A percentile compares a stretch with the other conserved stretches of the same genome.
Evolutionary conservation across 2,113 vertebrate species (phyloP).

Genomic region (Psophia crepitans): DNA sequence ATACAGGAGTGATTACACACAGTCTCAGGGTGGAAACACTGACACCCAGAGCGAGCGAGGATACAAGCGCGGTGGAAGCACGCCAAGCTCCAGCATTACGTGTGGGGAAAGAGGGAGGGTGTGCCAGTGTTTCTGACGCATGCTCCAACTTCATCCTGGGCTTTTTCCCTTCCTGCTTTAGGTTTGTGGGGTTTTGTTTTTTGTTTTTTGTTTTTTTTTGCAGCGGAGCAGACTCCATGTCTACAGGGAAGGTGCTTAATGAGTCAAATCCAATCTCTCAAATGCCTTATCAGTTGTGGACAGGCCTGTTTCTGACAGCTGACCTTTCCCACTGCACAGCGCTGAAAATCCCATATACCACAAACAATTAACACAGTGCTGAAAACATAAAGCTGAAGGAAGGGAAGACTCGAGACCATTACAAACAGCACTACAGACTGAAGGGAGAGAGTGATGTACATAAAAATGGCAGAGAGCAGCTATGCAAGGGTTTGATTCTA

Average conservation of each 20-base stretch:
- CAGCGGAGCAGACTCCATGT: background rate
- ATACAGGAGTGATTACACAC: background rate
- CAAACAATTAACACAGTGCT: slow-evolving; percentile 62
- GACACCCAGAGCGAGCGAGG: fast-evolving
- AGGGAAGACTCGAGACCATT: background rate
- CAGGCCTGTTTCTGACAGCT: slow-evolving; percentile 66
- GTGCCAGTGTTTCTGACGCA: background rate
- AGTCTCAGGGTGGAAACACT: fast-evolving
- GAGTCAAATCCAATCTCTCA: slow-evolving; percentile 57
- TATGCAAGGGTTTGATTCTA: background rate
- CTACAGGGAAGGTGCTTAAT: slow-evolving; percentile 57
- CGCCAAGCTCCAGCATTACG: fast-evolving
- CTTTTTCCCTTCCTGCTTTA: background rate
- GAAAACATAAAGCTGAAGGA: slow-evolving; percentile 9
- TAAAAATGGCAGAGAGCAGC: background rate
- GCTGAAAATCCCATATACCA: slow-evolving; percentile 34
- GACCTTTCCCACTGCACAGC: slow-evolving; percentile 58
- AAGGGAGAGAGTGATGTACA: background rate
- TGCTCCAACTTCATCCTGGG: background rate
- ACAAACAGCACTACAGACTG: background rate
- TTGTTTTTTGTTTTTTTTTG: too few relatives aligned
- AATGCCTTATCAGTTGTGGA: slow-evolving; percentile 66
- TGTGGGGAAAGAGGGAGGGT: fast-evolving
- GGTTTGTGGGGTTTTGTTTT: too few relatives aligned
- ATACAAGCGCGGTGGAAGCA: fast-evolving